Percentiles rank a stretch among this genome's conserved stretches.
phyloP scores from a whole-genome alignment of 2,797 vertebrate genomes.

The Yasuhikotakia modesta region DNA sequence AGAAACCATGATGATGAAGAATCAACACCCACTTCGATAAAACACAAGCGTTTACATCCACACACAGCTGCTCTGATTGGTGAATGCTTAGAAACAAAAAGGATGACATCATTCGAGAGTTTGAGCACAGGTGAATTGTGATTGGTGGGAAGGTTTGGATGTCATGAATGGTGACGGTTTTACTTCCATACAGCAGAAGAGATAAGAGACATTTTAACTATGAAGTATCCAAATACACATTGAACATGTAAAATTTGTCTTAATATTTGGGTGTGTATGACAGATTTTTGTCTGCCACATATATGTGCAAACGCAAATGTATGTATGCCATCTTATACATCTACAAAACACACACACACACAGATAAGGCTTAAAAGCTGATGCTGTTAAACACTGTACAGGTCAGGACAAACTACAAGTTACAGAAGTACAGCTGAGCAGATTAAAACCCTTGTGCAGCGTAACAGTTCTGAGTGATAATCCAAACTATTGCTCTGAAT shows the following conservation, averaged over 20 bases:
- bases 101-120: not conserved
- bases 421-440: not conserved
- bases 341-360: not conserved
- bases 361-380: not conserved
- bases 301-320: not conserved
- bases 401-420: not conserved
- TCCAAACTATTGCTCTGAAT: not conserved
- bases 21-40: conserved; percentile 1
- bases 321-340: too few species aligned
- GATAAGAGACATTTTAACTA: too few species aligned
- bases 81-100: conserved; percentile 9
- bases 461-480: not conserved
- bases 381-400: not conserved
- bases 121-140: not conserved
- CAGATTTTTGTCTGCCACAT: not conserved
- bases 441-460: not conserved
- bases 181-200: too few species aligned
- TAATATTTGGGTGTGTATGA: not conserved
- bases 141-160: not conserved
- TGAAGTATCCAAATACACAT: too few species aligned
- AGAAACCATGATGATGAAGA: conserved; percentile 27
- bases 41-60: conserved; percentile 21
- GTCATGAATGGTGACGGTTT: conserved; percentile 2
- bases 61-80: conserved; percentile 16
- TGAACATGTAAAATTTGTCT: not conserved